These are phyloP conservation scores for Petrocephalus microphthalmus DNA, from an alignment of 2,113 vertebrate species.

Conservation along the genomic window DNA sequence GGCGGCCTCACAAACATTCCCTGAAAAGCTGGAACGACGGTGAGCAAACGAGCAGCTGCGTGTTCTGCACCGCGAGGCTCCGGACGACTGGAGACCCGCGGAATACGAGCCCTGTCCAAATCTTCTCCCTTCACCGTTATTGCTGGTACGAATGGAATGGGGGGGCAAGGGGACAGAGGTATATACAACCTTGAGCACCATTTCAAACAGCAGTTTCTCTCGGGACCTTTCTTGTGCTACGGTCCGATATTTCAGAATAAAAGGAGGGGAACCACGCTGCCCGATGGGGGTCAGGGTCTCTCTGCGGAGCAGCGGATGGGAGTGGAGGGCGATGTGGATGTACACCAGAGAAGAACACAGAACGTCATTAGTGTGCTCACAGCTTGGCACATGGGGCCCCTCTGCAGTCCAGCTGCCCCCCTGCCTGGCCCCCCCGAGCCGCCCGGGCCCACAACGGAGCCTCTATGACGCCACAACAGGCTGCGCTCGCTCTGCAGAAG, in stretches of 20 bases:
- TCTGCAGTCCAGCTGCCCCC: not conserved
- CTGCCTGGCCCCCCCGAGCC: not conserved
- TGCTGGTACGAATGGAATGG: conserved; percentile 62
- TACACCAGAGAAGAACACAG: not conserved
- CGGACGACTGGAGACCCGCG: not conserved
- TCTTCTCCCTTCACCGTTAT: conserved; percentile 48
- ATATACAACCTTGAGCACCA: conserved; percentile 19
- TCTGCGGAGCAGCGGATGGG: not conserved
- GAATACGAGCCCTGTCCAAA: conserved; percentile 27
- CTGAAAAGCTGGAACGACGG: not conserved
- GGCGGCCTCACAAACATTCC: not conserved
- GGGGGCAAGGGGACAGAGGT: not conserved
- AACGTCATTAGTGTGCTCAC: not conserved
- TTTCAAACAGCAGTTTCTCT: conserved; percentile 10
- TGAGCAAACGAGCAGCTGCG: not conserved
- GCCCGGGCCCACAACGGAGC: not conserved
- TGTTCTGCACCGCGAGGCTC: not conserved
- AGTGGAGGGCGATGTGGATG: not conserved
- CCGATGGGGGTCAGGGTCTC: conserved; percentile 6
- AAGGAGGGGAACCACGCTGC: not conserved
- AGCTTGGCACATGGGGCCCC: not conserved
- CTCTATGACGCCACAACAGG: not conserved
- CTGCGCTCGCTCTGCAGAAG: no score
- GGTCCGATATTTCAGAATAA: not conserved
- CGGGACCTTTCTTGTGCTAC: conserved; percentile 9